Evolutionary conservation across 2,113 vertebrate genomes (phyloP).

Genomic region (Rynchops niger): DNA sequence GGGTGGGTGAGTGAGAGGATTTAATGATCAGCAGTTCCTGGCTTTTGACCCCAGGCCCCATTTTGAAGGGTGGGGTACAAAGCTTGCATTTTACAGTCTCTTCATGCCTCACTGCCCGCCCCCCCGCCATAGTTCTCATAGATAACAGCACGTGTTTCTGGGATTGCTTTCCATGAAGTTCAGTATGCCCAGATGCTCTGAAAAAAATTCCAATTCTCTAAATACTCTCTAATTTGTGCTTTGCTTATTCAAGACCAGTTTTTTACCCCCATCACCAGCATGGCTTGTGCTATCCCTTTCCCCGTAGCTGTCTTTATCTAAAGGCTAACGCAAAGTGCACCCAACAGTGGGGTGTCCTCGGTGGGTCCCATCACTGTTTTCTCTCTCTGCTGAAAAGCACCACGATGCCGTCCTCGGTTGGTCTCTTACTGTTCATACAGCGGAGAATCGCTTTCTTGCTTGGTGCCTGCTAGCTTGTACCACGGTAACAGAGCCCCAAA

Average conservation of each 20-base stretch:
- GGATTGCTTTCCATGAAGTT: not conserved
- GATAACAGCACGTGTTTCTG: not conserved
- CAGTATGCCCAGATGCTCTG: not conserved
- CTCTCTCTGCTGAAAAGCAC: not conserved
- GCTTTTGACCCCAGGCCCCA: not conserved
- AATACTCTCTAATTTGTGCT: not conserved
- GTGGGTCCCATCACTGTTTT: not conserved
- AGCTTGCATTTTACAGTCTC: not conserved
- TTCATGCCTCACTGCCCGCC: not conserved
- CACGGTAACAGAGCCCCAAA: rapidly evolving
- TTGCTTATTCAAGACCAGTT: not conserved
- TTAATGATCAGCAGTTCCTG: not conserved
- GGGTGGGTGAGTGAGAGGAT: too few species aligned
- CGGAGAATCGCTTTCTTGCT: not conserved
- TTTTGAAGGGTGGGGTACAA: not conserved
- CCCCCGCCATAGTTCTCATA: not conserved
- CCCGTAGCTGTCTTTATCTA: not conserved
- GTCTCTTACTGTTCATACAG: not conserved
- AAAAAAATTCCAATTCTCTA: not conserved
- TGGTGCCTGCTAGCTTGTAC: not conserved
- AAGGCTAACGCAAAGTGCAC: not conserved
- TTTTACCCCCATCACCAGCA: not conserved
- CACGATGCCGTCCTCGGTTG: rapidly evolving
- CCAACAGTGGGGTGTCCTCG: rapidly evolving
- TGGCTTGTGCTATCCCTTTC: not conserved